Base-by-base conservation (phyloP, 2,888 invertebrate genomes). In the Bellardia pandia region DNA sequence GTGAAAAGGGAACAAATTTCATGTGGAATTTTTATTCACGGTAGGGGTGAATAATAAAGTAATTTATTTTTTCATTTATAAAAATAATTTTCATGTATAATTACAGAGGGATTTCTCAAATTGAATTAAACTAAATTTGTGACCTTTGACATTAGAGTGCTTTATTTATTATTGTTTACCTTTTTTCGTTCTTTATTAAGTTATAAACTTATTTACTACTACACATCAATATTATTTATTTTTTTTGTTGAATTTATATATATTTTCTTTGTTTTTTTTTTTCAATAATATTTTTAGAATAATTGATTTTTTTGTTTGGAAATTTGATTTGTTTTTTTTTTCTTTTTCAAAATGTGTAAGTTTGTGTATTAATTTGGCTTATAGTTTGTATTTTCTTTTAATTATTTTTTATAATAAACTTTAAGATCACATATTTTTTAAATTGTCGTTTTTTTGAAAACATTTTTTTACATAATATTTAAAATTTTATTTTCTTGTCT, bases 401-500 rank as follows among this genome's bases (percentile, higher is more conserved):
- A 80, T 86, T 85, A 82, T 78, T 79, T 88, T 85, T 86, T 77
- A 69, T 88, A 85, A 88, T 89, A 87, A 84, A 82, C 69, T 82
- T 88, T 85, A 83, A 86, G 80, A 82, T 86, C 86, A 85, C 86
- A 85, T 85, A 84, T 81, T 81, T 77, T 76, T 71, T 58, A 37
- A 45, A 68, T 69, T 78, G 7, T 82, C 80, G 83, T 82, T 75
- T 71, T 53, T 74, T 84, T 58, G 42, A 56, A 79, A 85, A 87
- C 82, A n/a, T 33, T 62, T n/a, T 62, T n/a, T 30, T 16, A 66
- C 37, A 78, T 58, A 51, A 78, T 58, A 51, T 69, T 71, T 80
- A 77, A 40, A 62, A 30, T 13, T 42, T 75, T 83, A 66, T 62
- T 71, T 48, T 71, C 23, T 84, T 86, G 77, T 86, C 80, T 86